Conservation (phyloP, 2,888 invertebrate genomes). For the Liodrosophila aerea region DNA sequence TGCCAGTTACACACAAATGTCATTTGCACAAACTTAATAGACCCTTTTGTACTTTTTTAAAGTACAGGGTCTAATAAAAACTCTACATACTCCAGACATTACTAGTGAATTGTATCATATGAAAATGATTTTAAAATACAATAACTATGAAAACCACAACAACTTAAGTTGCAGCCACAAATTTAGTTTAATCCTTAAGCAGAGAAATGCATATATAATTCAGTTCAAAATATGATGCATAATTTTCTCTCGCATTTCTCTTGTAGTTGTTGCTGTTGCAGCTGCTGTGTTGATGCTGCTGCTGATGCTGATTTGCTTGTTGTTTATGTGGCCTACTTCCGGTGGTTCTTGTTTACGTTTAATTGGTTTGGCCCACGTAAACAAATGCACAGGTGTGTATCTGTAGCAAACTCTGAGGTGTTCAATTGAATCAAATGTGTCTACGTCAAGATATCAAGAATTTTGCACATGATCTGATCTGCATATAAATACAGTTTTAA, state of each 20-base stretch:
- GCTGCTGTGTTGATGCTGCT: slow-evolving; percentile 24
- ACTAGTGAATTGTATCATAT: too few species aligned
- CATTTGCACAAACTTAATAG: too few species aligned
- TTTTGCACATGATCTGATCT: slow-evolving; percentile 50
- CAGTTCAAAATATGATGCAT: too few species aligned
- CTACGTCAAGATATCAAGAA: slow-evolving; percentile 34
- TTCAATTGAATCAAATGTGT: slow-evolving; percentile 28
- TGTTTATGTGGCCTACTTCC: slow-evolving; percentile 67
- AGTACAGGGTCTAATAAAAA: too few species aligned
- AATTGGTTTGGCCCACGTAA: slow-evolving; percentile 62
- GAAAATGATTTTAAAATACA: too few species aligned
- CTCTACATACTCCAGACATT: too few species aligned
- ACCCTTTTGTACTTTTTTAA: too few species aligned
- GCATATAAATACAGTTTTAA: slow-evolving; percentile 61
- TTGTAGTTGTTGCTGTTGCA: slow-evolving; percentile 18
- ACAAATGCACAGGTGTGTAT: slow-evolving; percentile 68
- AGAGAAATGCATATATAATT: too few species aligned
- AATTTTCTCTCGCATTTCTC: slow-evolving; percentile 16
- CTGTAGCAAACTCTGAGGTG: slow-evolving; percentile 42
- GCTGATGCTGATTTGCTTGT: slow-evolving; percentile 30
- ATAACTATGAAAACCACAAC: too few species aligned
- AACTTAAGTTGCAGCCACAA: too few species aligned
- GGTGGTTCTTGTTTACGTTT: slow-evolving; percentile 68
- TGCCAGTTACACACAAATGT: too few species aligned
- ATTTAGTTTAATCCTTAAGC: too few species aligned